A percentile compares a stretch with the other conserved stretches of the same genome.
These are phyloP conservation scores for Suricata suricatta DNA, from an alignment of 2,113 vertebrate species.

Conservation along the genomic window DNA sequence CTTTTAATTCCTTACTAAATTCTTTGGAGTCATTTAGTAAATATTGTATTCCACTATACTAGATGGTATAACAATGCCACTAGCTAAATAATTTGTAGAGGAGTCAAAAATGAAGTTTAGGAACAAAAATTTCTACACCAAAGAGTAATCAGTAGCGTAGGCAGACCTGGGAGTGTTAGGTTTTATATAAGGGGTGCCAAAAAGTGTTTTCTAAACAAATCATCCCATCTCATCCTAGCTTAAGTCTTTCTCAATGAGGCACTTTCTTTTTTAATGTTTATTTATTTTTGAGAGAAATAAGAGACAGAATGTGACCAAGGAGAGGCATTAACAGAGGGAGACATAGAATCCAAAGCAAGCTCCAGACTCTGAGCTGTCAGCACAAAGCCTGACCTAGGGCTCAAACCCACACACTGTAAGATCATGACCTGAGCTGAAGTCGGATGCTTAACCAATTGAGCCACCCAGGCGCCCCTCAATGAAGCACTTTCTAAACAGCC, in stretches of 20 bases:
- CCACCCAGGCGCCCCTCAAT: neutral
- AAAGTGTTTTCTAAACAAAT: neutral
- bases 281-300: too few species aligned
- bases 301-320: too few species aligned
- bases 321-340: too few species aligned
- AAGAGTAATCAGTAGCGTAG: neutral
- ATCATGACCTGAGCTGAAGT: too few species aligned
- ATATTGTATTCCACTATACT: neutral
- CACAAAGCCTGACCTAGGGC: too few species aligned
- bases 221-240: neutral
- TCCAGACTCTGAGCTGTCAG: too few species aligned
- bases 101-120: neutral
- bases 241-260: neutral
- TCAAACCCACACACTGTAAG: too few species aligned
- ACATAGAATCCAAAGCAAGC: too few species aligned
- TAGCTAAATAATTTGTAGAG: neutral
- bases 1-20: neutral
- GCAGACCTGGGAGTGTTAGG: neutral
- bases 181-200: constrained; percentile 5
- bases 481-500: neutral
- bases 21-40: neutral
- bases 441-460: too few species aligned
- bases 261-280: neutral
- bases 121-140: neutral
- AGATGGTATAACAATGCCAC: neutral